Evolutionary conservation across 2,888 invertebrate species (phyloP).

Genomic region (Sclerodermus sp.): DNA sequence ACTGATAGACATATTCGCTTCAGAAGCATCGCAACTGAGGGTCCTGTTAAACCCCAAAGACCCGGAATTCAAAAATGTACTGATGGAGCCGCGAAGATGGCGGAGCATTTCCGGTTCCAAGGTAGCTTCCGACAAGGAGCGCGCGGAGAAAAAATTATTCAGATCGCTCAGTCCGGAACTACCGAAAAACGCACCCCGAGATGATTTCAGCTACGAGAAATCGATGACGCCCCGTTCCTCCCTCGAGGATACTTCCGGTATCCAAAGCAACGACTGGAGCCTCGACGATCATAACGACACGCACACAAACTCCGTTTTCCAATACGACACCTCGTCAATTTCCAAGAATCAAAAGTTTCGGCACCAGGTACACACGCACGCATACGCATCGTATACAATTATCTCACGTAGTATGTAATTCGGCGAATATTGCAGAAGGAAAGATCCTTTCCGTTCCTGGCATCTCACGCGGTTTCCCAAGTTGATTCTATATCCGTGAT

Average conservation of each 20-base stretch:
- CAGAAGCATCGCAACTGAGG: conserved; percentile 28
- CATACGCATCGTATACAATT: too few species aligned
- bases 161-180: too few species aligned
- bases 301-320: conserved; percentile 19
- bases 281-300: conserved; percentile 29
- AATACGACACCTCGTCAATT: conserved; percentile 24
- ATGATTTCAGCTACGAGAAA: conserved; percentile 10
- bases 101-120: conserved; percentile 4
- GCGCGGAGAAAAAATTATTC: conserved; percentile 5
- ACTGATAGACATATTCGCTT: neutral
- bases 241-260: conserved; percentile 37
- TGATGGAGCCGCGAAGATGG: conserved; percentile 7
- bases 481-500: too few species aligned
- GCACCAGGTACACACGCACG: too few species aligned
- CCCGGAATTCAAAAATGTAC: conserved; percentile 22
- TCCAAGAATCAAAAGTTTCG: conserved; percentile 1
- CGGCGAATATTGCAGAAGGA: too few species aligned
- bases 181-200: conserved; percentile 9
- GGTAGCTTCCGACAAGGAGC: conserved; percentile 1
- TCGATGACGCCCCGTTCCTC: conserved; percentile 16
- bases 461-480: too few species aligned
- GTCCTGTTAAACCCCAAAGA: conserved; percentile 23
- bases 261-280: conserved; percentile 40
- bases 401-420: too few species aligned
- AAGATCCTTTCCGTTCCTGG: too few species aligned